A percentile compares a stretch with the other conserved stretches of the same genome.
Conservation (phyloP, 37 sponge, comb jelly and placozoan species). For the Ephydatia muelleri region DNA sequence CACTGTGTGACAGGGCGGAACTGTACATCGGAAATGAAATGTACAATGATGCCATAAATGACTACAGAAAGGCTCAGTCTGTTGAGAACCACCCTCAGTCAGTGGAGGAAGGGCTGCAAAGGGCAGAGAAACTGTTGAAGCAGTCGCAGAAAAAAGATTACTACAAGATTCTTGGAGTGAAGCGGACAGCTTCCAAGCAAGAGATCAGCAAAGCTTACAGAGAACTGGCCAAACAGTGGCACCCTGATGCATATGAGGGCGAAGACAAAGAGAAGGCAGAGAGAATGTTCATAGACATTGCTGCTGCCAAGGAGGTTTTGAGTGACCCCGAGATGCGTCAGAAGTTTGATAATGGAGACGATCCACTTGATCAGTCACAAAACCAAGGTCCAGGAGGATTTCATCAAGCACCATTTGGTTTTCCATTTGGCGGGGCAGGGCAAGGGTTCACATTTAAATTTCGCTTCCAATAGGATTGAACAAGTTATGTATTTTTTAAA, state of each 20-base stretch:
- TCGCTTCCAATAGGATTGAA: background rate
- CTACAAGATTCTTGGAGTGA: slow-evolving; percentile 96
- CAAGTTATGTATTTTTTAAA: background rate
- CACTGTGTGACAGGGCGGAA: slow-evolving; percentile 92
- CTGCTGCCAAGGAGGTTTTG: slow-evolving; percentile 98
- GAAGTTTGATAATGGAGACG: slow-evolving; percentile 97
- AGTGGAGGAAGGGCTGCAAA: slow-evolving; percentile 84
- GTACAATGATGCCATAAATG: slow-evolving; percentile 90
- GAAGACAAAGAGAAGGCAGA: slow-evolving; percentile 91
- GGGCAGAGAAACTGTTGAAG: slow-evolving; percentile 93
- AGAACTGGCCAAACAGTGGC: slow-evolving; percentile 90
- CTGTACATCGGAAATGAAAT: slow-evolving; percentile 79
- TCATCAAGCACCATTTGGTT: slow-evolving; percentile 75
- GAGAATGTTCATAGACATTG: slow-evolving; percentile 98
- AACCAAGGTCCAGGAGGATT: slow-evolving; percentile 66
- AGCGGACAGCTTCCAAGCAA: slow-evolving; percentile 81
- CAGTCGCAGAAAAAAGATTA: slow-evolving; percentile 98
- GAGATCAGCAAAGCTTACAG: slow-evolving; percentile 95
- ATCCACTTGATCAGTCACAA: slow-evolving; percentile 91
- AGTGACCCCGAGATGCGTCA: slow-evolving; percentile 91
- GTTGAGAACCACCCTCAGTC: slow-evolving; percentile 58
- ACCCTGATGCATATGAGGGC: slow-evolving; percentile 90
- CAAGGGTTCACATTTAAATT: slow-evolving; percentile 94
- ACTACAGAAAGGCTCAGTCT: slow-evolving; percentile 85
- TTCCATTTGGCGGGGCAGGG: slow-evolving; percentile 56